Conservation (phyloP, 2,888 invertebrate species). For the Drosophila lutescens region DNA sequence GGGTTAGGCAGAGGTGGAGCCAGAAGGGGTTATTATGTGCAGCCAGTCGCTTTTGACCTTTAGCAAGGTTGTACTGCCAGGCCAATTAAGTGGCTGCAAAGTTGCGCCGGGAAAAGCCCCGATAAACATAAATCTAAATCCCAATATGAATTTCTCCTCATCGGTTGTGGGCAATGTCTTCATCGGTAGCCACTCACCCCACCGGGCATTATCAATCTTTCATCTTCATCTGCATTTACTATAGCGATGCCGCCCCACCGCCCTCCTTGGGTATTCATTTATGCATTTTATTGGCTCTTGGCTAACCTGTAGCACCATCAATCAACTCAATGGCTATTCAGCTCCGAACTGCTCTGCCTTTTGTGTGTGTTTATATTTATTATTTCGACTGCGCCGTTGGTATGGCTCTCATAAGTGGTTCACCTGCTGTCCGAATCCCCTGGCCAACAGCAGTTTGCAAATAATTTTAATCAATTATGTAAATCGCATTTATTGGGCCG, state of each 20-base stretch:
- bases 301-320: slow-evolving; percentile 58
- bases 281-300: slow-evolving; percentile 67
- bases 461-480: slow-evolving; percentile 55
- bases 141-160: slow-evolving; percentile 11
- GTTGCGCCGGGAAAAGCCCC: not conserved
- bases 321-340: slow-evolving; percentile 54
- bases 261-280: slow-evolving; percentile 37
- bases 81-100: slow-evolving; percentile 23
- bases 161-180: slow-evolving; percentile 20
- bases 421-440: slow-evolving; percentile 22
- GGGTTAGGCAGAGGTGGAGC: not conserved
- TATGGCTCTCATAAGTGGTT: slow-evolving; percentile 9
- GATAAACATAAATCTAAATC: slow-evolving; percentile 10
- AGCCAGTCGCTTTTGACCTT: slow-evolving; percentile 58
- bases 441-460: slow-evolving; percentile 13
- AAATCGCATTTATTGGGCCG: slow-evolving; percentile 46
- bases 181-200: slow-evolving; percentile 18
- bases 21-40: slow-evolving; percentile 36
- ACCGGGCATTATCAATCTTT: slow-evolving; percentile 26
- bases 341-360: slow-evolving; percentile 20
- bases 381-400: slow-evolving; percentile 24
- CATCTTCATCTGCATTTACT: slow-evolving; percentile 39
- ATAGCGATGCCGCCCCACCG: slow-evolving; percentile 10
- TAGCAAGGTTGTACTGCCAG: slow-evolving; percentile 61
- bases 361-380: slow-evolving; percentile 39